Evolutionary conservation across 92 coral and sea anemone genomes (phyloP).

Genomic region (Porites rus): DNA sequence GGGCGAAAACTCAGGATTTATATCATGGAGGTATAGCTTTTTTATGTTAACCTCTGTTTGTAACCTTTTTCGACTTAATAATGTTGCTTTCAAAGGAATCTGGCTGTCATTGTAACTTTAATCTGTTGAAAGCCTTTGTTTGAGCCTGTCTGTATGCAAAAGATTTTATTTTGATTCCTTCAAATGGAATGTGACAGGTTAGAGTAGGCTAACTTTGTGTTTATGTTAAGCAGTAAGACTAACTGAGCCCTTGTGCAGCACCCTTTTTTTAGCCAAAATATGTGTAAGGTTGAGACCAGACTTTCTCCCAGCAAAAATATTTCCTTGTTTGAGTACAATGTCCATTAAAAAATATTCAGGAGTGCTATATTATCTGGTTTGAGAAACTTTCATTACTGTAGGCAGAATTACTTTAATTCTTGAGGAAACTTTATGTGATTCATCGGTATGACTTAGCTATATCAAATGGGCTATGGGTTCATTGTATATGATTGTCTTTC

Average conservation of each 20-base stretch:
- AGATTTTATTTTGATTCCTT: neutral
- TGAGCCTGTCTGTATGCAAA: neutral
- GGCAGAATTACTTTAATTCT: neutral
- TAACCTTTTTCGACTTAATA: neutral
- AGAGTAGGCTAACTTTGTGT: neutral
- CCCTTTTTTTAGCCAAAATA: too few relatives aligned
- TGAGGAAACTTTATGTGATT: neutral
- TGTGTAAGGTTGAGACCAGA: too few relatives aligned
- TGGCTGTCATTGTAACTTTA: neutral
- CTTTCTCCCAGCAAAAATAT: too few relatives aligned
- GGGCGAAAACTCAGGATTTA: conserved; percentile 39
- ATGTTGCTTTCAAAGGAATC: neutral
- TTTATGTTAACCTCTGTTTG: neutral
- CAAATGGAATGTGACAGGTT: neutral
- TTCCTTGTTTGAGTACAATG: neutral
- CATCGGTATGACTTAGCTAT: neutral
- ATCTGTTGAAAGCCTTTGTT: neutral
- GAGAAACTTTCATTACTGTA: too few relatives aligned
- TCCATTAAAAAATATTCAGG: too few relatives aligned
- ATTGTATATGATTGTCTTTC: conserved; percentile 25
- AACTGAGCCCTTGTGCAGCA: neutral
- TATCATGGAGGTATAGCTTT: conserved; percentile 41
- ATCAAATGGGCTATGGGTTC: conserved; percentile 3
- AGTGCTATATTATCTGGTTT: too few relatives aligned
- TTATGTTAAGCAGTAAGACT: neutral